These are phyloP conservation scores for Intoshia linei DNA, from an alignment of 1,140 invertebrate species.

Conservation along the genomic window DNA sequence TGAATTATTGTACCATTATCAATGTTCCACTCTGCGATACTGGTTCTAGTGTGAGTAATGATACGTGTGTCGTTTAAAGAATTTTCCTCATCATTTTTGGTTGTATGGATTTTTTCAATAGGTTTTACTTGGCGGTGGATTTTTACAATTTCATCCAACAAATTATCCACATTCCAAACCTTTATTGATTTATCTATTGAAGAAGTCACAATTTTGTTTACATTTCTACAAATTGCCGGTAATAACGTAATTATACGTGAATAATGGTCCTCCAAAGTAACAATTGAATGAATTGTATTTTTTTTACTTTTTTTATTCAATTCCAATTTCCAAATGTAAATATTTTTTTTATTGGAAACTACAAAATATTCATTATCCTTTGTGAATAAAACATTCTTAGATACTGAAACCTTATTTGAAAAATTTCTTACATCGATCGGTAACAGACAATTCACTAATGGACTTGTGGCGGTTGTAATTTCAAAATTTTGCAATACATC, in stretches of 20 bases:
- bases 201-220: slow-evolving; percentile 70
- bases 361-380: too few relatives aligned
- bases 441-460: too few relatives aligned
- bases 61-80: too few relatives aligned
- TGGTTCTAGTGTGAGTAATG: slow-evolving; percentile 31
- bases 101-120: slow-evolving; percentile 41
- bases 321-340: slow-evolving; percentile 61
- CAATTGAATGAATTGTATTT: too few relatives aligned
- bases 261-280: slow-evolving; percentile 74
- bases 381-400: too few relatives aligned
- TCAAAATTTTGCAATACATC: too few relatives aligned
- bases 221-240: slow-evolving; percentile 35
- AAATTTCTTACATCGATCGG: too few relatives aligned
- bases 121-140: slow-evolving; percentile 75
- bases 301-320: slow-evolving; percentile 40
- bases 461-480: too few relatives aligned
- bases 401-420: too few relatives aligned
- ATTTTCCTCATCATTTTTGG: too few relatives aligned
- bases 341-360: too few relatives aligned
- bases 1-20: too few relatives aligned
- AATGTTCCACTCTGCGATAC: slow-evolving; percentile 75
- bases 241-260: slow-evolving; percentile 65
- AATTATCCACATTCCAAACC: slow-evolving; percentile 96
- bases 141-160: slow-evolving; percentile 75
- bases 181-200: slow-evolving; percentile 86